These are phyloP conservation scores for Eretmochelys imbricata DNA, from an alignment of 2,113 vertebrate species.

Conservation along the genomic window DNA sequence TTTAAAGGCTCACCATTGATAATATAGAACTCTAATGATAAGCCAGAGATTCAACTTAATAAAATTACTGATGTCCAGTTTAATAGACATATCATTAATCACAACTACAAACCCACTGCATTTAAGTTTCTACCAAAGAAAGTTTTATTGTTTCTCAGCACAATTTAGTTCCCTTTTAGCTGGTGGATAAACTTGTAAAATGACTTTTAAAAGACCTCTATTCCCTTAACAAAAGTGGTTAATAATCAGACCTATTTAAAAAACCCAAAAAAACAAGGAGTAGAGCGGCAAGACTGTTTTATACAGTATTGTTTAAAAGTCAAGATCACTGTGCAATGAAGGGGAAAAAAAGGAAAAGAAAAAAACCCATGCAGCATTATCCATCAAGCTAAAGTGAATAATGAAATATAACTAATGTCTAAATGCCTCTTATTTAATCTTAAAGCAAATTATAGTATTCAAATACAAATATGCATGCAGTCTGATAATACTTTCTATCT, in stretches of 20 bases:
- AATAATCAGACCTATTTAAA: conserved; percentile 33
- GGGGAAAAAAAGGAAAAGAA: conserved; percentile 19
- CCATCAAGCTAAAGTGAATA: conserved; percentile 80
- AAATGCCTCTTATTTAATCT: conserved; percentile 80
- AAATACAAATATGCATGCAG: conserved; percentile 79
- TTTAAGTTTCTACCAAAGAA: conserved; percentile 44
- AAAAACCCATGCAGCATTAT: conserved; percentile 75
- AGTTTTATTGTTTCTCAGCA: conserved; percentile 33
- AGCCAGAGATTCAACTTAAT: conserved; percentile 47
- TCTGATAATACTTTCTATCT: conserved; percentile 81
- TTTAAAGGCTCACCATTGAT: conserved; percentile 31
- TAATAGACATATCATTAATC: conserved; percentile 51
- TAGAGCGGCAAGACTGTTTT: conserved; percentile 37
- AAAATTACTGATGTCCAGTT: conserved; percentile 14
- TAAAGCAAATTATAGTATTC: conserved; percentile 85
- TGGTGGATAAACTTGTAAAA: background rate
- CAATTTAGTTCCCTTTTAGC: conserved; percentile 25
- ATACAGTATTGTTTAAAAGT: conserved; percentile 65
- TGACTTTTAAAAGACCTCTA: conserved; percentile 16
- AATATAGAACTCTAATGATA: conserved; percentile 20
- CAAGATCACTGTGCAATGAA: conserved; percentile 55
- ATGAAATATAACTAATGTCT: conserved; percentile 78
- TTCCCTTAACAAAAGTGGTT: conserved; percentile 29
- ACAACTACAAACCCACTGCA: background rate
- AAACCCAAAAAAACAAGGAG: conserved; percentile 47